Base-by-base conservation (phyloP, 2,113 vertebrate species). In the Hippocampus guttulatus region DNA sequence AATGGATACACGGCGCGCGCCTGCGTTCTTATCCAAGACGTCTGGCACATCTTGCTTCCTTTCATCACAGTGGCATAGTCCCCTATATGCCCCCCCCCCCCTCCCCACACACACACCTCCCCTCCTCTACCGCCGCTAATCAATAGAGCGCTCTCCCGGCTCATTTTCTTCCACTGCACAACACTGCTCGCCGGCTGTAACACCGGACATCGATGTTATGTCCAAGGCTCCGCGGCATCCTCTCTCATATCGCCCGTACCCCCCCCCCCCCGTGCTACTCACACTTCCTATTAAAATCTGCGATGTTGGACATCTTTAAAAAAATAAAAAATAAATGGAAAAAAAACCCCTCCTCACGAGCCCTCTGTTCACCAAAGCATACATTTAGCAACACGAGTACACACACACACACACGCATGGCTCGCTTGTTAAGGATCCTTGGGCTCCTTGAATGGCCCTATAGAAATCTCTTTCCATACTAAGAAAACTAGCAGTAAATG, bases 181-280 rank as follows among this genome's bases (percentile, higher is more conserved):
- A 25, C 18, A 60, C 78, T 58, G 68, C 80, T 65, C 10, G 41
- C 75, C 78, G 74, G 82, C 70, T 25, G 27, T 81, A 84, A 82
- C 82, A 79, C 54, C 60, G 33, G 62, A 66, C 66, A 81, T 76
- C 68, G 66, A 64, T 73, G 76, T 70, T 83, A 71, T 66, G 78
- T 82, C 77, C 25, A 69, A 74, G 69, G 80, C 76, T 80, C 76
- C 49, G 40, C 64, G 11, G 82, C 79, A 85, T 90, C 63, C 71
- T 82, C 83, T 79, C 78, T 85, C 83, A 91, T 89, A 89, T 81
- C 72, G 76, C 74, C 33, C 33, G 5, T 73, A 75, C 55, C 77
- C 80, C 64, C 65, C 76, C 80, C 11, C 21, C 30, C 30, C 30
- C 30, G 30, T 23, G n/a, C 3, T 23, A 55, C 20, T 21, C 52